phyloP scores from a whole-genome alignment of 2,113 vertebrate species.

The Platysternon megacephalum region DNA sequence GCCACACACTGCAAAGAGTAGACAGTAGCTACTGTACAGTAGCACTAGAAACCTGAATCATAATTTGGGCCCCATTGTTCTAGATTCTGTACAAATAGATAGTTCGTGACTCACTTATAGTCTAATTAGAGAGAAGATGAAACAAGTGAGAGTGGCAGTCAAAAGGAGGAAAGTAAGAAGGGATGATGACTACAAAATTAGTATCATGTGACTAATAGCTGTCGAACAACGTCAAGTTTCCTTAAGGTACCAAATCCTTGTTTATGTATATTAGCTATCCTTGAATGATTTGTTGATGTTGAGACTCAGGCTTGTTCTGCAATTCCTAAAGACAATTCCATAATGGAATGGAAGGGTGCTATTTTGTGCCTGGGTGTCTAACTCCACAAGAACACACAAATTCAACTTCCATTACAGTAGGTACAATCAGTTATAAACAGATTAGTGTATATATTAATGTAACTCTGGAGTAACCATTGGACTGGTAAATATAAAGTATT shows the following conservation, averaged over 20 bases:
- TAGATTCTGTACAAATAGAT: not conserved
- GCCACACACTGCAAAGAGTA: not conserved
- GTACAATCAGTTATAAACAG: not conserved
- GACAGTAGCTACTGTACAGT: not conserved
- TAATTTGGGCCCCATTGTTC: not conserved
- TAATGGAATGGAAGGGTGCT: not conserved
- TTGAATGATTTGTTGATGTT: not conserved
- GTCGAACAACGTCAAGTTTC: not conserved
- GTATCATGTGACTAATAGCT: not conserved
- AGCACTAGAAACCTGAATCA: not conserved
- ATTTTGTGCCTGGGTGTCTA: not conserved
- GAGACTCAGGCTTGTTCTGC: not conserved
- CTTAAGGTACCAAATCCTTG: not conserved
- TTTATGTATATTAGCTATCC: not conserved
- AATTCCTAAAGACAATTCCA: not conserved
- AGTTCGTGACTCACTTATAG: not conserved
- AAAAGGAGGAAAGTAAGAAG: not conserved
- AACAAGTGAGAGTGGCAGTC: not conserved
- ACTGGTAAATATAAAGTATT: not conserved
- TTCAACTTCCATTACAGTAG: not conserved
- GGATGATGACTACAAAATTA: not conserved
- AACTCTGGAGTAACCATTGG: not conserved
- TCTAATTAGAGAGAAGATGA: not conserved
- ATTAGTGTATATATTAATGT: not conserved
- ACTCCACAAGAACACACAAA: not conserved